Base-by-base conservation (phyloP, 2,113 vertebrate genomes). In the Grammomys surdaster region DNA sequence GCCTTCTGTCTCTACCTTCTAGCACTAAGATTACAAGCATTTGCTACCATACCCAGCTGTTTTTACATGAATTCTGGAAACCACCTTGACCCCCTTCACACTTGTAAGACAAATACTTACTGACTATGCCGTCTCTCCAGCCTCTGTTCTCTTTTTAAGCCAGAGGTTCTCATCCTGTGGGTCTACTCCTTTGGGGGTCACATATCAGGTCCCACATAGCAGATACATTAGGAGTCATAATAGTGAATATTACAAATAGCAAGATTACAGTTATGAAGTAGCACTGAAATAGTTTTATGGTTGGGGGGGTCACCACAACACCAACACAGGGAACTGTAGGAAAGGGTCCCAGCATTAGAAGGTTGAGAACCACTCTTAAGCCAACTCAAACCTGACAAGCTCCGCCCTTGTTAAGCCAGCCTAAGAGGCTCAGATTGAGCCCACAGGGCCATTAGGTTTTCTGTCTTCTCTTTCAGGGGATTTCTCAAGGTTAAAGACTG, bases 401-500 rank as follows among this genome's bases (percentile, higher is more conserved):
- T 60, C 5, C 4, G 48, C 85, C 91, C 60, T 65, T 94, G 33
- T 67, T 87, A 54, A 73, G 54, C 40, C 46, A 43, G 31, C 11
- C 0, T 31, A 54, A 40, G 40, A 75, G 16, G 54, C 1, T 19
- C 4, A 43, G 5, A 56, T 40, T 54, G 60, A 86, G 78, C 40
- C 69, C 60, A 24, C 14, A 65, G 33, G n/a, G 22, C n/a, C 26
- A 6, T 70, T 40, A 5, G 22, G 48, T 88, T 90, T 90, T 33
- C 19, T 80, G 75, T 90, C 84, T 86, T 28, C 7, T 67, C 70
- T 73, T 6, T 40, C 56, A 43, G 0, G 72, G 33, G 40, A 67
- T 77, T 94, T 48, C 46, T 86, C 56, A 93, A 91, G 63, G 56
- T 70, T 81, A 93, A 84, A 87, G 63, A 93, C 51, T 2, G 1